Evolutionary conservation across 2,888 invertebrate genomes (phyloP).

Genomic region (Nephrotoma flavescens): DNA sequence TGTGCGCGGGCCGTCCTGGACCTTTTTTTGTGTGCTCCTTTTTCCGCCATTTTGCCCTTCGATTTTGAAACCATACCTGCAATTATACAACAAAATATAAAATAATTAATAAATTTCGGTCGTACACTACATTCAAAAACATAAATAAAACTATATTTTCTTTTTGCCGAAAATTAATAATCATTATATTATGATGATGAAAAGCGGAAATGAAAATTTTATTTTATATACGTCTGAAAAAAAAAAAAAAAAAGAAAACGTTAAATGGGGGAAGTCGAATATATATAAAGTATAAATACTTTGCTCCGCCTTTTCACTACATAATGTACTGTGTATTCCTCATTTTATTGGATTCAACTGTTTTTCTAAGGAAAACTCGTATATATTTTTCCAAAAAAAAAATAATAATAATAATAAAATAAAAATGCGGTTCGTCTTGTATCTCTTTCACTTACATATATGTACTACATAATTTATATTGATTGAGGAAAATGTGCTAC

Average conservation of each 20-base stretch:
- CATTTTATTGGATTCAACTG: neutral
- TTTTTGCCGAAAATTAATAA: neutral
- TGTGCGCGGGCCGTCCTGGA: conserved; percentile 94
- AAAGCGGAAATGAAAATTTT: neutral
- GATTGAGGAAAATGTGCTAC: neutral
- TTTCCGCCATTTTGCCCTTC: conserved; percentile 97
- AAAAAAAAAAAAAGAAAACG: neutral
- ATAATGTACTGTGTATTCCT: neutral
- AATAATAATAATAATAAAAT: too few relatives aligned
- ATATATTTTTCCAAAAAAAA: neutral
- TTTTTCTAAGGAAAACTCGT: neutral
- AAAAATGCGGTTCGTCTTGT: neutral
- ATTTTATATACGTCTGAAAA: neutral
- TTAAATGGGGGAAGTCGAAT: neutral
- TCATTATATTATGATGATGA: neutral
- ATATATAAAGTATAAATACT: neutral
- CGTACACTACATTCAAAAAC: neutral
- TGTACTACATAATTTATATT: neutral
- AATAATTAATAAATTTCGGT: neutral
- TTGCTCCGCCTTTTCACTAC: neutral
- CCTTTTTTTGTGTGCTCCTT: conserved; percentile 98
- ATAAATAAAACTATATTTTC: neutral
- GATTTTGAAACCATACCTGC: conserved; percentile 99
- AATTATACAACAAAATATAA: conserved; percentile 15
- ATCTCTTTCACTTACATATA: neutral